A percentile compares a stretch with the other conserved stretches of the same genome.
These are phyloP conservation scores for Dexiosoma caninum DNA, from an alignment of 2,888 invertebrate species.

Conservation along the genomic window DNA sequence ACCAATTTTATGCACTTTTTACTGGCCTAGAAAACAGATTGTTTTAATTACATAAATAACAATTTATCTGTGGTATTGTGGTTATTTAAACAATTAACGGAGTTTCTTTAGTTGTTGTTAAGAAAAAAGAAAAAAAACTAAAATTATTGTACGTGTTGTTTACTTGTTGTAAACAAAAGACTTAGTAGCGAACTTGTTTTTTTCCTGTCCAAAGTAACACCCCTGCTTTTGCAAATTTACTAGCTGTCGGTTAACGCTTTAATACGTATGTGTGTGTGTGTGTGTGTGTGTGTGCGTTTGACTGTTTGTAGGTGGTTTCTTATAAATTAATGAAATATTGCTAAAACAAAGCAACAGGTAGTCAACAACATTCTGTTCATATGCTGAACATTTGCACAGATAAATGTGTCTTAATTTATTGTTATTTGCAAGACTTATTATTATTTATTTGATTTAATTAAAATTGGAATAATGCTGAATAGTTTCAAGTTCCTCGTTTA, in stretches of 20 bases:
- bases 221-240: constrained; percentile 10
- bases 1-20: neutral
- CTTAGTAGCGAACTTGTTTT: constrained; percentile 59
- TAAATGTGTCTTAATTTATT: too few relatives aligned
- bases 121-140: too few relatives aligned
- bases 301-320: neutral
- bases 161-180: constrained; percentile 44
- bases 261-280: neutral
- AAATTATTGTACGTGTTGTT: neutral
- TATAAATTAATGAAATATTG: neutral
- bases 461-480: too few relatives aligned
- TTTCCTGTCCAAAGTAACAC: constrained; percentile 6
- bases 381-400: constrained; percentile 35
- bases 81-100: neutral
- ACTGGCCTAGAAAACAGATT: neutral
- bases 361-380: constrained; percentile 32
- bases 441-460: too few relatives aligned
- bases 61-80: constrained; percentile 37
- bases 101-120: neutral
- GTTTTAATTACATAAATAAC: constrained; percentile 45
- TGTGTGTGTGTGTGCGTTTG: neutral
- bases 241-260: too few relatives aligned
- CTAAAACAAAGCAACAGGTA: constrained; percentile 2
- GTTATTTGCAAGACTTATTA: too few relatives aligned
- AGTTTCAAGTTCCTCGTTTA: too few relatives aligned